Evolutionary conservation across 2,888 invertebrate genomes (phyloP), one percentile per base, ranked within the genome.

Genomic region (Oscheius sp.): DNA sequence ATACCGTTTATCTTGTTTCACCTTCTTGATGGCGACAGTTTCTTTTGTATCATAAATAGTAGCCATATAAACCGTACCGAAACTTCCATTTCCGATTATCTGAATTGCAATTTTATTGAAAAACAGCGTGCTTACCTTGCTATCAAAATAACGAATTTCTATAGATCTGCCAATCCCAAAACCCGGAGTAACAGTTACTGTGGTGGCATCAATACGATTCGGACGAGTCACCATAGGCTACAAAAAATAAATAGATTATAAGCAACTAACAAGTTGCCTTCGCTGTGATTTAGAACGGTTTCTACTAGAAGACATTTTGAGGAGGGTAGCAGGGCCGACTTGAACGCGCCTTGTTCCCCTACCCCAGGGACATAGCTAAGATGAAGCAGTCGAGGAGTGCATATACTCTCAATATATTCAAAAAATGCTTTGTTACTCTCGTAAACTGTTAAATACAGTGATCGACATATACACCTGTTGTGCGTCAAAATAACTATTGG

Each of bases 1-100:
- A 49, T 68, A 73, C 4, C 75, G 38, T 26, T 68, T 63, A 33
- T 75, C 75, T 12, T 73, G 54, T 30, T 41, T 47, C 2, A 75
- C 67, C 49, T 71, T 71, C 45, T 75, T 75, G 26, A 75, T 75
- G 1, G 75, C 75, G 20, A 75, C 64, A 14, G 44, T 56, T 32
- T 75, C 73, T 36, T 68, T 64, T 14, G 68, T 72, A 14, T 70
- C 73, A 20, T 69, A 68, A 2, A 75, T 54, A 0, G 36, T 61
- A 0, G 73, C 73, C 62, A 65, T 72, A 54, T 70, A 73, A 2
- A 75, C 75, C 0, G 68, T 59, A 9, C 73, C 75, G 36, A 75
- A 75, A 5, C 66, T 59, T 3, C 75, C 75, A 24, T 67, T 68
- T 1, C 75, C 75, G 50, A 75, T 73, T 2, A 73, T 47, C 75